Evolutionary conservation across 2,113 vertebrate species (phyloP).

Genomic region (Petrocephalus zakoni): DNA sequence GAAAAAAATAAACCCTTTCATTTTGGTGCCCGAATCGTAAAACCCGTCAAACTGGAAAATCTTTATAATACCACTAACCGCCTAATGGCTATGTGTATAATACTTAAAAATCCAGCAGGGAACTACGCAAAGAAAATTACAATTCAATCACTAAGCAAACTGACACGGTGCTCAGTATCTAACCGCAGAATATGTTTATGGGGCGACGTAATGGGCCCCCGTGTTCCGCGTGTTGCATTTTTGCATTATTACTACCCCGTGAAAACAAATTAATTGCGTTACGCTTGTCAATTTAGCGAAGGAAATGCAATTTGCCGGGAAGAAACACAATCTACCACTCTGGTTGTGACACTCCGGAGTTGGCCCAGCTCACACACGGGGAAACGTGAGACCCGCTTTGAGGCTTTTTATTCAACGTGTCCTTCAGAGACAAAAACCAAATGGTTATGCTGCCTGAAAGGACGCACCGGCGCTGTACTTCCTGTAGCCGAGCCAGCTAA

Average conservation of each 20-base stretch:
- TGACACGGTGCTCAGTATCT: constrained; percentile 1
- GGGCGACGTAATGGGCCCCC: neutral
- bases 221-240: neutral
- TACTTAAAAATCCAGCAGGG: neutral
- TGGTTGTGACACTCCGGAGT: neutral
- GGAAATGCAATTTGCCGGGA: neutral
- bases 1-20: constrained; percentile 1
- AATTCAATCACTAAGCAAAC: neutral
- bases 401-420: neutral
- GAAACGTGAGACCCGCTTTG: neutral
- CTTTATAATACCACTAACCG: neutral
- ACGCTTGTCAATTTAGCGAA: neutral
- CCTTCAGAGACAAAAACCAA: neutral
- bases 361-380: neutral
- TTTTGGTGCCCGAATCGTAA: neutral
- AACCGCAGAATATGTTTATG: neutral
- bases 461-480: neutral
- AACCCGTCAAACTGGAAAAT: neutral
- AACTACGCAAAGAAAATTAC: neutral
- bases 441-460: neutral
- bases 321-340: neutral
- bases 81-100: neutral
- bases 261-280: neutral
- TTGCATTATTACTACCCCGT: neutral
- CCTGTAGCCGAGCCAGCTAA: neutral